Evolutionary conservation across 1,140 invertebrate species (phyloP).

Genomic region (Diploscapter pachys): DNA sequence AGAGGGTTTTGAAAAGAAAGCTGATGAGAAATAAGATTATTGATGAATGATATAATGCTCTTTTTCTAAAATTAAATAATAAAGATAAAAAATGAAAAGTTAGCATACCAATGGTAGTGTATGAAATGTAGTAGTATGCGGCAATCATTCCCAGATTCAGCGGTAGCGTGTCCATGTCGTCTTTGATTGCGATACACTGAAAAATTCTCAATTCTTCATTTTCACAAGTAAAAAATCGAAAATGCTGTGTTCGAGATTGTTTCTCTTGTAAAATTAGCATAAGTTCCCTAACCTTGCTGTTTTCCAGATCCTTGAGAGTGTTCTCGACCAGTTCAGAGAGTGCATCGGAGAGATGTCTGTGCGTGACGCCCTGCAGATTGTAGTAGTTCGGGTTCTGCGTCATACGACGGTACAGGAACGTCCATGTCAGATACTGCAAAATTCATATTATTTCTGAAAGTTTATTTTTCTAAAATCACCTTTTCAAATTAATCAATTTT

Average conservation of each 20-base stretch:
- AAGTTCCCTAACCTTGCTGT: slow-evolving; percentile 71
- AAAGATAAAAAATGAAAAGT: not conserved
- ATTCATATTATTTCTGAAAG: not conserved
- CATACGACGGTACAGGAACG: slow-evolving; percentile 89
- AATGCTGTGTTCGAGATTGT: no score
- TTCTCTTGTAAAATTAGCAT: not conserved
- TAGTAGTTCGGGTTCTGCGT: slow-evolving; percentile 99
- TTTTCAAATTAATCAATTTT: not conserved
- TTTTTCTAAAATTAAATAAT: not conserved
- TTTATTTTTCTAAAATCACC: not conserved
- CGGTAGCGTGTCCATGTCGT: slow-evolving; percentile 92
- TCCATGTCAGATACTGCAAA: slow-evolving; percentile 86
- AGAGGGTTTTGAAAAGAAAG: no score
- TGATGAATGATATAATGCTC: no score
- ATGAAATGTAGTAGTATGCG: slow-evolving; percentile 99
- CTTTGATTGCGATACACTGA: slow-evolving; percentile 87
- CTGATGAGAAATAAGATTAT: no score
- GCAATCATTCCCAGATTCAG: slow-evolving; percentile 99
- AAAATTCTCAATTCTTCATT: not conserved
- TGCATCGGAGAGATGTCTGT: slow-evolving; percentile 88
- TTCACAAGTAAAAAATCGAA: no score
- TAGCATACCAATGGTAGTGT: slow-evolving; percentile 84
- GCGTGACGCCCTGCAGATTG: slow-evolving; percentile 85
- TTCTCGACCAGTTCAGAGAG: slow-evolving; percentile 95
- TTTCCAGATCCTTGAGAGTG: slow-evolving; percentile 88